Base-by-base conservation (phyloP, 2,113 vertebrate genomes). In the Pseudorasbora parva region DNA sequence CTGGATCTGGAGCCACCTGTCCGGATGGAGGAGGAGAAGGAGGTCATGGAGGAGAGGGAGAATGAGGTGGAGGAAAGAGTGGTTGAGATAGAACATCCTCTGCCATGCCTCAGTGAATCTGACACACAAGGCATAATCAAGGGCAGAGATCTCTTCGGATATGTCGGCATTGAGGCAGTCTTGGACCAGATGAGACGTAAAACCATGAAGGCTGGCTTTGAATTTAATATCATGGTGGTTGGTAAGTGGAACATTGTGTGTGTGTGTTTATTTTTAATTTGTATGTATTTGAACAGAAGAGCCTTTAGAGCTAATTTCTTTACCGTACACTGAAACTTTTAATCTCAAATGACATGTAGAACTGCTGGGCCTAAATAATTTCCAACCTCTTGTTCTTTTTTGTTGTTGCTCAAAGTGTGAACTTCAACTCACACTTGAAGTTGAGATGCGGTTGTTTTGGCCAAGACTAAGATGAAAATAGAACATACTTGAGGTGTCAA, bases 191-290 rank as follows among this genome's bases (percentile, higher is more conserved):
- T 99, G 95, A 95, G 94, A 82, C 95, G 94, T 91, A 98, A 99
- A 88, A 97, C 97, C 83, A 97, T 99, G 96, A 99, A 98, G 92
- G 94, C 91, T 0, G 97, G 96, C 27, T 97, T 99, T 1, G 97
- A 99, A 90, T 98, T 99, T 89, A 99, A 99, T 93, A 94, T 99
- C 94, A 98, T 99, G 97, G 97, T 99, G 23, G 97, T 99, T 41
- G 98, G 98, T 98, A 90, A 96, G 97, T 87, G 0, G 7, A 0
- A 17, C 8, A 37, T 21, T 8, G 8, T 33, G 33, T n/a, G 33
- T 33, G 3, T 33, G 3, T 33, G 1, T 33, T 33, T 33, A 2
- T 33, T 33, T 33, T 33, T 33, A 30, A n/a, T 30, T 30, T 30
- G 1, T 23, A 8, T 43, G 54, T 5, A 59, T 56, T 23, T 77